Evolutionary conservation across 2,113 vertebrate species (phyloP).

Genomic region (Paramisgurnus dabryanus): DNA sequence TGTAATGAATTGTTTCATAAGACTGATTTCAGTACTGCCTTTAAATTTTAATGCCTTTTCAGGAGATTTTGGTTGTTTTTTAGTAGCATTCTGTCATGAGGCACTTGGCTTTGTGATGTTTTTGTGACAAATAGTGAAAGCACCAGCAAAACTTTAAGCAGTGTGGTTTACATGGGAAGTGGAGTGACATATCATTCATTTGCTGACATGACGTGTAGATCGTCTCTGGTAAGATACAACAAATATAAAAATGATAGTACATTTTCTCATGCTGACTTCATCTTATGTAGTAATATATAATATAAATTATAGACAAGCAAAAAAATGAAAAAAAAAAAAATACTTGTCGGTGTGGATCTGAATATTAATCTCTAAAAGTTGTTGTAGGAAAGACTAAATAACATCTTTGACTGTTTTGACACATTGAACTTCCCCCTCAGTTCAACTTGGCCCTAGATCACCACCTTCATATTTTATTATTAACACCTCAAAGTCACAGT

Average conservation of each 20-base stretch:
- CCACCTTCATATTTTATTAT: not conserved
- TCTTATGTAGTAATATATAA: no score
- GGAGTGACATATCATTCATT: constrained; percentile 25
- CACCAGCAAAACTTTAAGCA: constrained; percentile 13
- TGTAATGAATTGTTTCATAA: not conserved
- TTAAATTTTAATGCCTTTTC: not conserved
- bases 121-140: constrained; percentile 29
- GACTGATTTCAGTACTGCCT: not conserved
- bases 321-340: no score
- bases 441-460: not conserved
- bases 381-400: no score
- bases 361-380: not conserved
- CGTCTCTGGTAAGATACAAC: constrained; percentile 23
- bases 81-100: constrained; percentile 24
- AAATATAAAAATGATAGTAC: not conserved
- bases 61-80: not conserved
- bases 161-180: constrained; percentile 45
- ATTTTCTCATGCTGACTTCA: not conserved
- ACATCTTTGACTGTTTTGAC: no score
- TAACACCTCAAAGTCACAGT: constrained; percentile 46
- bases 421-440: not conserved
- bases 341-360: not conserved
- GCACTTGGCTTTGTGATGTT: constrained; percentile 7
- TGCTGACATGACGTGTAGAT: constrained; percentile 18
- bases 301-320: no score